phyloP scores from a whole-genome alignment of 2,888 invertebrate genomes.

The Rugalucina vietnamica region DNA sequence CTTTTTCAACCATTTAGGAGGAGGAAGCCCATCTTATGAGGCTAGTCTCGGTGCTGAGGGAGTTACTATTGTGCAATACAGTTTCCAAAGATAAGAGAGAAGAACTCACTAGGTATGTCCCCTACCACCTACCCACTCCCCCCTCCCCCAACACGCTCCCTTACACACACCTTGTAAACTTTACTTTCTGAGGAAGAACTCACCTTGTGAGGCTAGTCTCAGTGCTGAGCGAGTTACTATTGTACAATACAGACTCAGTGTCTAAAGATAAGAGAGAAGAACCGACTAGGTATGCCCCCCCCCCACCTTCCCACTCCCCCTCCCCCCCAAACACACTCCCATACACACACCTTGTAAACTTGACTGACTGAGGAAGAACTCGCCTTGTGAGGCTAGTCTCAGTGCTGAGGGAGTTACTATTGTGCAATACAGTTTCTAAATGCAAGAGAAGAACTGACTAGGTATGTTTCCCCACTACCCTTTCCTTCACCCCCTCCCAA shows the following conservation, averaged over 20 bases:
- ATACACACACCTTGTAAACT: too few species aligned
- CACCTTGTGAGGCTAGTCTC: conserved; percentile 90
- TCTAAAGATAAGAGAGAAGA: conserved; percentile 88
- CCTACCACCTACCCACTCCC: too few species aligned
- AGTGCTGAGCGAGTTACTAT: conserved; percentile 89
- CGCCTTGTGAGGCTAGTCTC: conserved; percentile 90
- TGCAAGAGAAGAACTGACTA: conserved; percentile 88
- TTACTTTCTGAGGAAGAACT: conserved; percentile 90
- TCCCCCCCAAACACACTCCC: too few species aligned
- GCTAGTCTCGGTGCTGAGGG: conserved; percentile 89
- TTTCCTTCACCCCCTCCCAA: too few species aligned
- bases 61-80: conserved; percentile 88
- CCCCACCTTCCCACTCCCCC: too few species aligned
- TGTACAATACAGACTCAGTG: conserved; percentile 86
- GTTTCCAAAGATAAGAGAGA: conserved; percentile 87
- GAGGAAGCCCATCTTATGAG: conserved; percentile 90
- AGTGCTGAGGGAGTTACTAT: conserved; percentile 89
- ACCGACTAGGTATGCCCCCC: conserved; percentile 86
- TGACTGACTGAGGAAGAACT: conserved; percentile 90
- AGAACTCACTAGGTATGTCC: conserved; percentile 87
- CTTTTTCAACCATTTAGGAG: too few species aligned
- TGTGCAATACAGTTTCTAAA: conserved; percentile 87
- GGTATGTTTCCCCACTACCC: conserved; percentile 84
- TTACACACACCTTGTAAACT: too few species aligned
- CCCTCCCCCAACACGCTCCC: too few species aligned